Evolutionary conservation across 2,888 invertebrate genomes (phyloP).

Genomic region (Nemurella pictetii): DNA sequence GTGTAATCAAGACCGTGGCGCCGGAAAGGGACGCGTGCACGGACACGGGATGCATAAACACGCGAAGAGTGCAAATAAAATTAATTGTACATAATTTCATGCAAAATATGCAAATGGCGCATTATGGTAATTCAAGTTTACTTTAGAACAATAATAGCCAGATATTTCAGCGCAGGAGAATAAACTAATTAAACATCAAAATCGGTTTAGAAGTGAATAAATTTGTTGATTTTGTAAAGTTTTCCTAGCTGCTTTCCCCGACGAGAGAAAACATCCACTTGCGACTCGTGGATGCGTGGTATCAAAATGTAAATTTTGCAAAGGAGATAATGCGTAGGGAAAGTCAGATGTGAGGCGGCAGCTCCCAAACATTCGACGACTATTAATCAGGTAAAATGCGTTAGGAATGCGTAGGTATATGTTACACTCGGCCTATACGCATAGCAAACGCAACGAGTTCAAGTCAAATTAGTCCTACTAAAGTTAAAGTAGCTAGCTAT

Average conservation of each 20-base stretch:
- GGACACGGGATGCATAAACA: background rate
- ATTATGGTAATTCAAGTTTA: background rate
- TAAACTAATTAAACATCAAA: constrained; percentile 4
- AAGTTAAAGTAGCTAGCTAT: too few relatives aligned
- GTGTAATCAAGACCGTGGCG: too few relatives aligned
- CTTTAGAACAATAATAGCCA: constrained; percentile 7
- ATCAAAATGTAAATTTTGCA: background rate
- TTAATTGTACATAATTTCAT: background rate
- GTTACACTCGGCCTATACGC: too few relatives aligned
- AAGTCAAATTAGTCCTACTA: too few relatives aligned
- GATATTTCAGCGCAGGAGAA: background rate
- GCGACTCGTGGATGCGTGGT: background rate
- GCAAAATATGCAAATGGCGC: constrained; percentile 7
- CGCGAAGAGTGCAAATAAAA: background rate
- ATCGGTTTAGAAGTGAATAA: background rate
- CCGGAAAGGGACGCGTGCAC: background rate
- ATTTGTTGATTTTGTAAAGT: constrained; percentile 17
- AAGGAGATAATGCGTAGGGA: background rate
- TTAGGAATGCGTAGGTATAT: too few relatives aligned
- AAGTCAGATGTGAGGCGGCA: too few relatives aligned
- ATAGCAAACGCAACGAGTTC: too few relatives aligned
- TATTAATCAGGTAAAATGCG: too few relatives aligned
- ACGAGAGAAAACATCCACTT: background rate
- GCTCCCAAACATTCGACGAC: too few relatives aligned
- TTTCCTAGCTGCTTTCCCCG: background rate